Evolutionary conservation across 2,888 invertebrate genomes (phyloP).

Genomic region (Thymelicus sylvestris): DNA sequence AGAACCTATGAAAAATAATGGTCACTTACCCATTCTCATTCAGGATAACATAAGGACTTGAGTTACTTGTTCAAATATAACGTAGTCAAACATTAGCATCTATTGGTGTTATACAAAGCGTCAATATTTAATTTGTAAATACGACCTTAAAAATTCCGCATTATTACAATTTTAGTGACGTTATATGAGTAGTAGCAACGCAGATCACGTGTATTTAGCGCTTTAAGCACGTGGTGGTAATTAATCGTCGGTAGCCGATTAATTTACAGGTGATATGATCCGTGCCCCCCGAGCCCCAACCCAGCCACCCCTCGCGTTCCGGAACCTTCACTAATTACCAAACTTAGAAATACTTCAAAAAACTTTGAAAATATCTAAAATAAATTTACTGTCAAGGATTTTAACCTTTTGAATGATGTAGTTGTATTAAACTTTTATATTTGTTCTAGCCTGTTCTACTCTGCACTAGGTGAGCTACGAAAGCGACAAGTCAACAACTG

Average conservation of each 20-base stretch:
- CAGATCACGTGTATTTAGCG: constrained; percentile 24
- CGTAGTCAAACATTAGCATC: too few species aligned
- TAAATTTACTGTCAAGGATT: constrained; percentile 10
- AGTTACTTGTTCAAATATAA: too few species aligned
- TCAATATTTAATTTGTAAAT: background rate
- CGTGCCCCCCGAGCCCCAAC: constrained; percentile 54
- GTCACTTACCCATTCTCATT: too few species aligned
- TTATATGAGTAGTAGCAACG: background rate
- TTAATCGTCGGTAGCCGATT: constrained; percentile 80
- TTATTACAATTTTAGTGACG: background rate
- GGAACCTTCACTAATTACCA: constrained; percentile 65
- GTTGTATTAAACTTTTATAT: background rate
- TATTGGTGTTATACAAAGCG: too few species aligned
- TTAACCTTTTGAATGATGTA: constrained; percentile 3
- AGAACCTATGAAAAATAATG: too few species aligned
- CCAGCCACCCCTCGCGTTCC: constrained; percentile 39
- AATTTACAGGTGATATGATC: constrained; percentile 81
- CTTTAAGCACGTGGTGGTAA: constrained; percentile 53
- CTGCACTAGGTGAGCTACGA: too few species aligned
- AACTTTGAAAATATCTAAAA: constrained; percentile 55
- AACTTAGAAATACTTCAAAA: constrained; percentile 60
- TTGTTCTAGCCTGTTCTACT: too few species aligned
- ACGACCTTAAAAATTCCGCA: too few species aligned
- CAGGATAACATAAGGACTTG: too few species aligned
- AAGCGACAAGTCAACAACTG: too few species aligned